Evolutionary conservation across 2,888 invertebrate genomes (phyloP), one percentile per base, ranked within the genome.

Genomic region (Molanna angustata): DNA sequence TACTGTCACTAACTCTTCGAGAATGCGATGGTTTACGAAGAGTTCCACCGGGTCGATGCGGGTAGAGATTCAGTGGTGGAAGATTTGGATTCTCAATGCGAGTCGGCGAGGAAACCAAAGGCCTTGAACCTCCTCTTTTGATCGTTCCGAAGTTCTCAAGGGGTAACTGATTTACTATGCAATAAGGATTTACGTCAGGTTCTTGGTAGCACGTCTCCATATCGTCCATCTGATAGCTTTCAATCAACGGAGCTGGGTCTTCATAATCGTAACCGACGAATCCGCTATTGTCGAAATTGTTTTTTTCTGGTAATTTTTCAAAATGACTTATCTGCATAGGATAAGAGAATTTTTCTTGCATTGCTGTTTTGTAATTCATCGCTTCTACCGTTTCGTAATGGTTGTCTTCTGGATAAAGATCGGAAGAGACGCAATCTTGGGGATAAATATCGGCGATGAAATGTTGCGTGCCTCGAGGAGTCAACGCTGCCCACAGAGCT

Each of bases 401-500:
- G 56, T 84, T 83, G 65, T 85, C 80, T 57, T 83, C 83, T 19
- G 66, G 67, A 2, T 74, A 73, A 11, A 46, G 35, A 14, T 55
- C 56, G 3, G 57, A 44, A 4, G 68, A 53, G 20, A 58, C 65
- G 60, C 78, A 82, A 62, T 84, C 83, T 52, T 79, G 76, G 0
- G 82, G 82, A 67, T 82, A 82, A 19, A 78, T 80, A 66, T 83
- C 82, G 0, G 84, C 82, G 50, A 86, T 83, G 66, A 86, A 89
- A 69, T 90, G 90, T 17, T 88, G 78, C 0, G 90, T 90, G 11
- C 89, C 90, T 16, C 88, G 80, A 0, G 90, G 90, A 0, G 90
- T 90, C 7, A 92, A 70, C 0, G 91, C 89, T 1, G 92, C 91
- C 92, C 92, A 92, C 40, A 88, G 76, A 2, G 86, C 81, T 4